A percentile compares a stretch with the other conserved stretches of the same genome.
Evolutionary conservation across 2,113 vertebrate genomes (phyloP).

Genomic region (Myrmecophaga tridactyla): DNA sequence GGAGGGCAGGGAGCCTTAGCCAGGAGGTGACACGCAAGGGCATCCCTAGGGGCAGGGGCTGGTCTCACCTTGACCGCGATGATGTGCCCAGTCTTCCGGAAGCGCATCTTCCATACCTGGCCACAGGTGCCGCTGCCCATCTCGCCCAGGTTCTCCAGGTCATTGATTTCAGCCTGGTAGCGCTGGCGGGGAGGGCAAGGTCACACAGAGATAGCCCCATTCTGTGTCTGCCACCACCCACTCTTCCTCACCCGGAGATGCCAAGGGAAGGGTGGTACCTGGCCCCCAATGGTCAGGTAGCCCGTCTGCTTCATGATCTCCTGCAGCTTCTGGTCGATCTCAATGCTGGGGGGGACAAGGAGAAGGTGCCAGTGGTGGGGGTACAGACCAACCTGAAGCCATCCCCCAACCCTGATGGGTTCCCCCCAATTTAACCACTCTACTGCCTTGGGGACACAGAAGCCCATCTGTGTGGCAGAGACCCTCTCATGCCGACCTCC

Average conservation of each 20-base stretch:
- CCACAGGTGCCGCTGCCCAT: conserved; percentile 97
- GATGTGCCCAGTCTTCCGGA: conserved; percentile 92
- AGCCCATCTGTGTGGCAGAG: too few species aligned
- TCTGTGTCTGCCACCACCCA: neutral
- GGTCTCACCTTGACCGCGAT: conserved; percentile 93
- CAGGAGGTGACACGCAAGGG: fast-evolving
- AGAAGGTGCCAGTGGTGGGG: neutral
- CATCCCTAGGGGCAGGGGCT: fast-evolving
- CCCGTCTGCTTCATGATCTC: conserved; percentile 98
- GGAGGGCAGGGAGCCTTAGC: neutral
- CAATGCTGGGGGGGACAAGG: conserved; percentile 84
- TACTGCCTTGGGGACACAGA: too few species aligned
- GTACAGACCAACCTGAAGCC: neutral
- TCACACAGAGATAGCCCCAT: neutral
- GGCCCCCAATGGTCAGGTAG: conserved; percentile 93
- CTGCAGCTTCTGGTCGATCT: conserved; percentile 96
- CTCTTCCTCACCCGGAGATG: neutral
- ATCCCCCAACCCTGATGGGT: neutral
- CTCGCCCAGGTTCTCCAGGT: conserved; percentile 94
- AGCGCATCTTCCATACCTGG: conserved; percentile 96
- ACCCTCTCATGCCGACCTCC: too few species aligned
- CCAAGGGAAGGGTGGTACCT: conserved; percentile 80
- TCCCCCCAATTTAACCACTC: neutral
- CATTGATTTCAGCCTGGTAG: conserved; percentile 93
- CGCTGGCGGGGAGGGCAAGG: conserved; percentile 79